Base-by-base conservation (phyloP, 2,888 invertebrate species). In the Megastigmus dorsalis region DNA sequence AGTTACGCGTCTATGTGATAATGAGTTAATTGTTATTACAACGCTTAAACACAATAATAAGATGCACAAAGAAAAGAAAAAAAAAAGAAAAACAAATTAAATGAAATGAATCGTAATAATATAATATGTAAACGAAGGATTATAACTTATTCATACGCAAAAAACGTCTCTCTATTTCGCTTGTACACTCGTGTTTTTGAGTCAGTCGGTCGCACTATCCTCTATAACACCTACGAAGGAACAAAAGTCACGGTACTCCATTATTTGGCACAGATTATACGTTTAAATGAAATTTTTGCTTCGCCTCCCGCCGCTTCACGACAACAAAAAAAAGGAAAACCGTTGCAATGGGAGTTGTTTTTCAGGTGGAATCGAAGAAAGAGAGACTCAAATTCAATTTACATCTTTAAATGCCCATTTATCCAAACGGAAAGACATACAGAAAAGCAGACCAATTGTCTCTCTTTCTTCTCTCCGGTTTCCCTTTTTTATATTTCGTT, bases 181-280 rank as follows among this genome's bases (percentile, higher is more conserved):
- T 45, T 52, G 54, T 60, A 66, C 67, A 54, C 45, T 72, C 67
- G 60, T 36, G 18, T 63, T 59, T 63, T n/a, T 30, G 57, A 76
- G 63, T 76, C 70, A 76, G 75, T 76, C 76, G 74, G 67, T 74
- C 70, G 66, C 73, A 77, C 79, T 80, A 77, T 76, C 62, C 79
- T 78, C 76, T 79, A 63, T 77, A 79, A 84, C 77, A 78, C 79
- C 81, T 84, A 74, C 52, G 80, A 85, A 85, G 85, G 85, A 86
- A 87, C 85, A 86, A 85, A 83, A 85, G 80, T 85, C 81, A 83
- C 83, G 82, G 81, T 84, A 85, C 83, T 85, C 83, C 84, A 81
- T 84, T 85, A 87, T 87, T 87, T 87, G 87, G 87, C 87, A 87
- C 87, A 87, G 85, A 86, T 85, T 85, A 82, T 85, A 84, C 82